Evolutionary conservation across 2,888 invertebrate species (phyloP), one percentile per base, ranked within the genome.

Genomic region (Volucella inanis): DNA sequence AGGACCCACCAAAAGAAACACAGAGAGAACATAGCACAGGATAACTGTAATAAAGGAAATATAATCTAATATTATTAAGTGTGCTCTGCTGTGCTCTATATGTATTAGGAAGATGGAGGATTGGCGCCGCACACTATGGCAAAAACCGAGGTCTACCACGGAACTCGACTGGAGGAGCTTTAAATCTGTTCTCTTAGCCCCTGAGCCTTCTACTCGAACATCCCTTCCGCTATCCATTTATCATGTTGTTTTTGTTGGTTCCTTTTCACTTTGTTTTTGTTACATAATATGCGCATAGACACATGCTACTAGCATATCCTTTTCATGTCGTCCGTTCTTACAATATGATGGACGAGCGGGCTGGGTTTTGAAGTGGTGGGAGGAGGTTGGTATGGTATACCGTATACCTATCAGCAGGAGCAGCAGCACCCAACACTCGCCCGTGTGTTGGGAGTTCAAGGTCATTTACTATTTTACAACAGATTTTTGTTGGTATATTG

Each of bases 401-500:
- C 43, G 18, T 18, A 18, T 18, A 18, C 18, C 43, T 47, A 64
- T 14, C 55, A 77, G 18, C 18, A 31, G 31, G 4, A 31, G 31
- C 15, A 67, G 62, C 70, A 70, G 64, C 70, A 70, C 62, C 70
- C 70, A 70, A 50, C 70, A 62, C 74, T 59, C 71, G 68, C 74
- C 70, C 72, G 83, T 87, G 88, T 90, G 78, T 88, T 88, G 89
- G 87, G 91, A 90, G 90, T 90, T 90, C 90, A 90, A 90, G 90
- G 90, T 91, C 91, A 90, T 90, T 90, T 89, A 90, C 89, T 89
- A 90, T 89, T n/a, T 90, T 90, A 89, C 89, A 90, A 90, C 88
- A 89, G 72, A 79, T 79, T 79, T 79, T 65, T 72, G 65, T 79
- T 67, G 59, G 72, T 79, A 22, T 71, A 57, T 78, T 50, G 64